Percentiles rank a stretch among this genome's conserved stretches.
These are phyloP conservation scores for Dioctria rufipes DNA, from an alignment of 2,888 invertebrate species.

Conservation along the genomic window DNA sequence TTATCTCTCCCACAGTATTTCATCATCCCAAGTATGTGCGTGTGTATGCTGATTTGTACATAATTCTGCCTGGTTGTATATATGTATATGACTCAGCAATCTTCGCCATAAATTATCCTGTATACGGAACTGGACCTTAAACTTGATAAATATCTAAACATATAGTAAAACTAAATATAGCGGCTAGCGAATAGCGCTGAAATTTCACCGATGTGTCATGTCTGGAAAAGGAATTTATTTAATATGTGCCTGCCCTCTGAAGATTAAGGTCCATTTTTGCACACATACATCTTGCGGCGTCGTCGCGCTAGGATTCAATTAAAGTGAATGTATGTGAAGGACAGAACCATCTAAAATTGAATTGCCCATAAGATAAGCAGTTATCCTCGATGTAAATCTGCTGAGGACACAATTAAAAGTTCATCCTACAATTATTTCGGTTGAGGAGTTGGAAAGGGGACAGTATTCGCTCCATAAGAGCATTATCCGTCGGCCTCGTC, in stretches of 20 bases:
- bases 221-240: background rate
- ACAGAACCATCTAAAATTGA: constrained; percentile 55
- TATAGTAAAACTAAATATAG: background rate
- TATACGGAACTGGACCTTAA: background rate
- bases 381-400: constrained; percentile 62
- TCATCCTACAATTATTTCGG: constrained; percentile 62
- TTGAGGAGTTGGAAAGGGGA: constrained; percentile 52
- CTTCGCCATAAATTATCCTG: background rate
- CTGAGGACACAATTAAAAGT: constrained; percentile 63
- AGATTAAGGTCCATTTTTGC: background rate
- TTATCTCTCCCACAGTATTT: too few species aligned
- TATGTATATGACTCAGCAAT: constrained; percentile 9
- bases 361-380: constrained; percentile 58
- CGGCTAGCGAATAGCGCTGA: background rate
- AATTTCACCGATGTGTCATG: constrained; percentile 28
- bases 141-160: background rate
- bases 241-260: background rate
- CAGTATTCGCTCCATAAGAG: constrained; percentile 27
- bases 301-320: constrained; percentile 53
- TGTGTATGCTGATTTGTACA: background rate
- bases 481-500: constrained; percentile 45
- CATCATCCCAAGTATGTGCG: too few species aligned
- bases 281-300: constrained; percentile 1
- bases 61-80: background rate
- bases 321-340: constrained; percentile 55